Evolutionary conservation across 2,113 vertebrate genomes (phyloP), one percentile per base, ranked within the genome.

Genomic region (Galeopterus variegatus): DNA sequence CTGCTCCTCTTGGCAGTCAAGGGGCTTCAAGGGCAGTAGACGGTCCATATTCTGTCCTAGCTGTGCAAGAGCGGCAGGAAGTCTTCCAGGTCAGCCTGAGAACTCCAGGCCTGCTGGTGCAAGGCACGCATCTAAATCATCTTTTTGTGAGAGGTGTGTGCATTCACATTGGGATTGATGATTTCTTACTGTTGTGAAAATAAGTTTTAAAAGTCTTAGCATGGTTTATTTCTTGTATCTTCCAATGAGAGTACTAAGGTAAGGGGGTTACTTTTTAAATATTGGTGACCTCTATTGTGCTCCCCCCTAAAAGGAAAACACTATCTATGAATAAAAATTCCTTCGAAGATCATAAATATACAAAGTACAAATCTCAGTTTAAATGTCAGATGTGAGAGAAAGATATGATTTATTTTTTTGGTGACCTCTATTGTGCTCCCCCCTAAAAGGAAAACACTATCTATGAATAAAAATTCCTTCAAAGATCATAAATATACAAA

Each of bases 31-130:
- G 23, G 62, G 1, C 3, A 14, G n/a, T 9, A 79, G 69, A 7
- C 1, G 33, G 36, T 24, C 3, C 15, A 8, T 1, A 3, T 19
- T 56, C 6, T 0, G 1, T 6, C 8, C 23, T 0, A 3, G 17
- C 33, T 14, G 33, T 70, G 23, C 6, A 4, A 0, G 3, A 33
- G 1, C 26, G 73, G n/a, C 26, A 45, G 13, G 24, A 21, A 23
- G 18, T 9, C 28, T 62, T 65, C 19, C 10, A 10, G 65, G 17
- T 15, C 6, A 45, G 8, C 17, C 80, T 19, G 17, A 60, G 31
- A 24, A 18, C 33, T 41, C 18, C 41, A 58, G 8, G 10, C 67
- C 72, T 88, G 28, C 10, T 54, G 48, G 12, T 12, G 3, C 50
- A 70, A 89, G 6, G 18, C 1, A 1, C 18, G 5, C 1, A 0